Base-by-base conservation (phyloP, 2,797 vertebrate species). In the Chrysocyon brachyurus region DNA sequence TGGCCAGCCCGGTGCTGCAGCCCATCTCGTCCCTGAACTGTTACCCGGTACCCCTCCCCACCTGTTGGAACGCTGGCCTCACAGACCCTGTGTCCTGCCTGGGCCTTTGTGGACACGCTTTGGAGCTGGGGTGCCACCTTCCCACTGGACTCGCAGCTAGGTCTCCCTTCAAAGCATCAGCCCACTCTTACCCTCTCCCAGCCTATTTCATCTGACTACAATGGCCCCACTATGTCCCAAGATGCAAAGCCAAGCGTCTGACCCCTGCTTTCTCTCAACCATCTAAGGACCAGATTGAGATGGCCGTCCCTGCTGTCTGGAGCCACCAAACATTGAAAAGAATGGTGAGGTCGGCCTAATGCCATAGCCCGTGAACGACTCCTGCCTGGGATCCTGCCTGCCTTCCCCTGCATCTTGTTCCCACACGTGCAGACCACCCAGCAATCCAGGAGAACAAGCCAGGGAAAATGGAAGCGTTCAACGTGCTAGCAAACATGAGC, bases 351-450 rank as follows among this genome's bases (percentile, higher is more conserved):
- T 49, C 33, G 1, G 46, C 40, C 28, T 26, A 70, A 17, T 15
- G 24, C 28, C 19, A 36, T 12, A 2, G 4, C 33, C 59, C 15
- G 28, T 4, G 36, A 56, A 19, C 12, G 5, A 4, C 15, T 2
- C 15, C 28, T 28, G 46, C n/a, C 31, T 15, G 0, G 0, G 26
- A 10, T 17, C n/a, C 2, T 5, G 12, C 9, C 0, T 0, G 6
- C 8, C 19, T 6, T 7, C 14, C 64, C 2, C 12, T 3, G 6
- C 64, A 9, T 19, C 83, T 78, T 6, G 14, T 12, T 22, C 56
- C 86, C 11, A 19, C 1, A 15, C 3, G 1, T 0, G 4, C 3
- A 3, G 8, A 3, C n/a, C 2, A 2, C 31, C 10, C 4, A 46
- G 40, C 40, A 46, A 46, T 19, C 16, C 4, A 15, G 46, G 31